Conservation (phyloP, 1,140 invertebrate species). For the Hycleus phaleratus region DNA sequence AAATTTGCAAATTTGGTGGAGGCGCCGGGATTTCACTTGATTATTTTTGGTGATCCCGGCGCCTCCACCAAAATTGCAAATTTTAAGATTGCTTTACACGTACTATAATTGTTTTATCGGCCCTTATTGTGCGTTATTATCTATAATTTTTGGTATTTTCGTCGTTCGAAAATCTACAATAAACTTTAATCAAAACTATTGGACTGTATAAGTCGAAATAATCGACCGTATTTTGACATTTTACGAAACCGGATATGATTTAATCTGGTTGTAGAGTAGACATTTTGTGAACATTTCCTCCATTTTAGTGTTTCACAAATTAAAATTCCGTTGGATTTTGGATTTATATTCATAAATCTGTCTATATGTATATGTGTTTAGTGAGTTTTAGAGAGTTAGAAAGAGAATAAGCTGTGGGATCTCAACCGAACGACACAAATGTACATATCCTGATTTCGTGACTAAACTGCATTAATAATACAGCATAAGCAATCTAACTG, state of each 20-base stretch:
- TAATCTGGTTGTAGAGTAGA: conserved; percentile 13
- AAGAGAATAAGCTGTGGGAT: conserved; percentile 10
- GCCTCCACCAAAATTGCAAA: background rate
- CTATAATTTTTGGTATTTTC: no score
- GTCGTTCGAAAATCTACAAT: no score
- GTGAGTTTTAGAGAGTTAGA: no score
- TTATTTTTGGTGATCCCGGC: background rate
- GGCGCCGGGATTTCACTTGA: no score
- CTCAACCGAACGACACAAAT: conserved; percentile 12
- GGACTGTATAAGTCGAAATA: background rate
- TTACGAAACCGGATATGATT: conserved; percentile 10
- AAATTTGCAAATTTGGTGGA: no score
- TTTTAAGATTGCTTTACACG: no score
- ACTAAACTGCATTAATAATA: conserved; percentile 16
- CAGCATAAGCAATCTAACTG: conserved; percentile 5
- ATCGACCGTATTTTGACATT: conserved; percentile 1
- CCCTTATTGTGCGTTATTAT: no score
- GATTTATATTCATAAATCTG: conserved; percentile 15
- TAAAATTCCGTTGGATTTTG: conserved; percentile 16
- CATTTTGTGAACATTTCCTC: conserved; percentile 16
- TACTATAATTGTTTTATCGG: no score
- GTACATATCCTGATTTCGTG: conserved; percentile 18
- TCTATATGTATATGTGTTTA: background rate
- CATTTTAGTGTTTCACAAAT: conserved; percentile 10
- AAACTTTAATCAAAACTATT: no score